Evolutionary conservation across 2,797 vertebrate species (phyloP).

Genomic region (Rhabdophis nuchalis): DNA sequence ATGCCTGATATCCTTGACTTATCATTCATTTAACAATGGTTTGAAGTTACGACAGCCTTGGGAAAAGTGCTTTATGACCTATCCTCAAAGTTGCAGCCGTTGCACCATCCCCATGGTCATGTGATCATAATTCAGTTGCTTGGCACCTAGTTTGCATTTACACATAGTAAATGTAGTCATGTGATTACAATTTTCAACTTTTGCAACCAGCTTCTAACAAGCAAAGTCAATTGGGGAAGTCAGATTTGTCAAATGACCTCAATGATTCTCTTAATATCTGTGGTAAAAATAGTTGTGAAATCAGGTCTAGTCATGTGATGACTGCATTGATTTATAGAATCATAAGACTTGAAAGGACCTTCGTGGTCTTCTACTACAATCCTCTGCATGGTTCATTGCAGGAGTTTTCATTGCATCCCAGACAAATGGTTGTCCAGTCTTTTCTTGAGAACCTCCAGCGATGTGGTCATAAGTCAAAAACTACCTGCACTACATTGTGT

Average conservation of each 20-base stretch:
- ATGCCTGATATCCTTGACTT: neutral
- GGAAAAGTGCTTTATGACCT: neutral
- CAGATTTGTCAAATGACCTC: neutral
- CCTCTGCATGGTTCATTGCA: neutral
- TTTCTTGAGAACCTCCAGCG: neutral
- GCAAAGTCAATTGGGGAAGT: neutral
- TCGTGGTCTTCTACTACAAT: neutral
- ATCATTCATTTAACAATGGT: neutral
- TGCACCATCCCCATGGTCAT: neutral
- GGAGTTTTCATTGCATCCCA: neutral
- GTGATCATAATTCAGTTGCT: neutral
- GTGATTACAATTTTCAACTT: neutral
- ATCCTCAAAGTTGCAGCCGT: neutral
- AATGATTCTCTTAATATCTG: neutral
- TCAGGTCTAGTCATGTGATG: neutral
- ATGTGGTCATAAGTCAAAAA: neutral
- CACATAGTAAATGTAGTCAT: neutral
- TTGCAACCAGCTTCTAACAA: neutral
- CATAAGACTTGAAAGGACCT: neutral
- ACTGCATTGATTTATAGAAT: neutral
- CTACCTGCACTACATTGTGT: neutral
- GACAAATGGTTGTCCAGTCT: neutral
- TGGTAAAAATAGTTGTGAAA: neutral
- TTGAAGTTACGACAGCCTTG: neutral
- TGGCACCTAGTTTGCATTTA: neutral